Conservation (phyloP, 2,113 vertebrate genomes). For the Lampris megalopsis region DNA sequence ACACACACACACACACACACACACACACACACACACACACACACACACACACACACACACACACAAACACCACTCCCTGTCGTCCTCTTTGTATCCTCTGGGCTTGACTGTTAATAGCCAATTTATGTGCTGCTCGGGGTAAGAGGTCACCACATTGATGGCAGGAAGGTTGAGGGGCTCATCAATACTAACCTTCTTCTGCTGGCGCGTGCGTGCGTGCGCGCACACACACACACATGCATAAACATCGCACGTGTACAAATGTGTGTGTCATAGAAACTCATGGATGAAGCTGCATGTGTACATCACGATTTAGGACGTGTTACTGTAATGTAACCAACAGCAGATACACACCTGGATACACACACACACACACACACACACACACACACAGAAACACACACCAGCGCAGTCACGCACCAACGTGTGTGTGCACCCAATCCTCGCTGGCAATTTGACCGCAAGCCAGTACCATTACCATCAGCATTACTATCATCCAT, state of each 20-base stretch:
- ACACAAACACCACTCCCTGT: conserved; percentile 38
- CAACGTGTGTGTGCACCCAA: background rate
- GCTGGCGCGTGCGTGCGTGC: background rate
- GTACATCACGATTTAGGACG: too few relatives aligned
- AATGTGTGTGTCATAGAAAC: too few relatives aligned
- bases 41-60: conserved; percentile 33
- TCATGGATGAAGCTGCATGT: too few relatives aligned
- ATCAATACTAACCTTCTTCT: conserved; percentile 61
- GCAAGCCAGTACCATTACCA: conserved; percentile 54
- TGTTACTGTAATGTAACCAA: conserved; percentile 12
- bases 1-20: conserved; percentile 24
- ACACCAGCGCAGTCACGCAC: background rate
- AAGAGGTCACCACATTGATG: conserved; percentile 73
- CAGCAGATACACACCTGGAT: conserved; percentile 5
- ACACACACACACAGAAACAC: background rate
- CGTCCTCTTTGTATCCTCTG: conserved; percentile 34
- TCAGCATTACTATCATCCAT: conserved; percentile 60
- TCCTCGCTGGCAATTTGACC: conserved; percentile 41
- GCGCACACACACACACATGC: conserved; percentile 13
- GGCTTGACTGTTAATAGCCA: conserved; percentile 72
- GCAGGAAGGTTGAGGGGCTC: conserved; percentile 66
- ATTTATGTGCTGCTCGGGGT: conserved; percentile 71
- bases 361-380: conserved; percentile 17
- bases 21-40: conserved; percentile 36
- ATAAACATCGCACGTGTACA: too few relatives aligned